Conservation (phyloP, 2,888 invertebrate species). For the Eilema sororculum region DNA sequence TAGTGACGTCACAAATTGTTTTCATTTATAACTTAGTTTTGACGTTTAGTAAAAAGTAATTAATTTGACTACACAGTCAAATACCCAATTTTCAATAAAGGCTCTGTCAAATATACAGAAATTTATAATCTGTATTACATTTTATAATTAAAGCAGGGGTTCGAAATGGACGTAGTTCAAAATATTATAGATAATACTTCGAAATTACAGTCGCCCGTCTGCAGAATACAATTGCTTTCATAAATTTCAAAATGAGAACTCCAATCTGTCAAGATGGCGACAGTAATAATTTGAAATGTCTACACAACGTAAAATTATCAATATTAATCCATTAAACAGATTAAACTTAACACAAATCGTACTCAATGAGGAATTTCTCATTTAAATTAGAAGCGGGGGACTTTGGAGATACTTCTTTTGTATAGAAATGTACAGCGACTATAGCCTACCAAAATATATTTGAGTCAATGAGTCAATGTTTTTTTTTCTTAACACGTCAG, state of each 20-base stretch:
- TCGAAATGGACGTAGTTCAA: no score
- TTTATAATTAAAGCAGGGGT: not conserved
- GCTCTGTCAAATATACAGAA: not conserved
- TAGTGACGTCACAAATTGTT: no score
- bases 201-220: not conserved
- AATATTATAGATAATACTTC: not conserved
- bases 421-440: not conserved
- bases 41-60: no score
- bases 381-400: not conserved
- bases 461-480: no score
- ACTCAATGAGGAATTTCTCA: not conserved
- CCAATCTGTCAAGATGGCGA: constrained; percentile 2
- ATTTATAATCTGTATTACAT: not conserved
- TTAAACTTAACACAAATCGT: not conserved
- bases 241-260: constrained; percentile 2
- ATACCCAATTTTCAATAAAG: not conserved
- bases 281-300: not conserved
- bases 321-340: constrained; percentile 4
- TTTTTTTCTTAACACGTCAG: no score
- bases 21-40: no score
- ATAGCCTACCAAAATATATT: not conserved
- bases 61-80: not conserved
- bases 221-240: not conserved
- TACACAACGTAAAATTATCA: not conserved
- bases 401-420: not conserved